A percentile compares a stretch with the other conserved stretches of the same genome.
Evolutionary conservation across 2,797 vertebrate genomes (phyloP).

Genomic region (Botia kubotai): DNA sequence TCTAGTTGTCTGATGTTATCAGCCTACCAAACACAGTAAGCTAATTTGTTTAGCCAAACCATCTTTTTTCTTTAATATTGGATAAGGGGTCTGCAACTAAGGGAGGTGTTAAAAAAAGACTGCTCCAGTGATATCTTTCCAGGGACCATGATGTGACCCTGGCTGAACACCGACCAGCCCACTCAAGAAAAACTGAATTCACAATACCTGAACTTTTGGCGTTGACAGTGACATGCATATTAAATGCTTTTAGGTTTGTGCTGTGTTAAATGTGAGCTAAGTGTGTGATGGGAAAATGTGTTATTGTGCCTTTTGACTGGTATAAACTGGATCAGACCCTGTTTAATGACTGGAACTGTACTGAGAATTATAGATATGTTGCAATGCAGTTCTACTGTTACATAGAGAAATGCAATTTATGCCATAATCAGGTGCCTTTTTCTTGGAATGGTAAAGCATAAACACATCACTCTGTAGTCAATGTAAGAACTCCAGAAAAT

Average conservation of each 20-base stretch:
- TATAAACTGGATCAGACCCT: neutral
- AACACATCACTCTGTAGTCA: conserved; percentile 2
- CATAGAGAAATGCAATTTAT: conserved; percentile 2
- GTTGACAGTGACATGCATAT: no score
- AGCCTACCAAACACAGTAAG: no score
- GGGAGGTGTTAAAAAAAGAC: no score
- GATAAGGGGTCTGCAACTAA: no score
- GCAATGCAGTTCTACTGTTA: neutral
- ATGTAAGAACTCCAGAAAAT: neutral
- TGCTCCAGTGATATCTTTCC: no score
- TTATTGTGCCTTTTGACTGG: no score
- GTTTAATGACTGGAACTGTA: neutral
- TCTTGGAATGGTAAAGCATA: neutral
- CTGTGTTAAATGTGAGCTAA: neutral
- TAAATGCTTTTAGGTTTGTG: no score
- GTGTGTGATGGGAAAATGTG: no score
- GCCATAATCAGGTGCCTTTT: neutral
- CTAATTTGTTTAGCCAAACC: neutral
- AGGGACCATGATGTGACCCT: neutral
- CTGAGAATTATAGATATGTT: neutral
- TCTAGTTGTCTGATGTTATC: no score
- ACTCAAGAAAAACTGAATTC: no score
- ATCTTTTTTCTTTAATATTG: neutral
- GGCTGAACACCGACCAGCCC: neutral
- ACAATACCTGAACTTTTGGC: no score